Conservation (phyloP, 2,113 vertebrate species). For the Sprattus sprattus region DNA sequence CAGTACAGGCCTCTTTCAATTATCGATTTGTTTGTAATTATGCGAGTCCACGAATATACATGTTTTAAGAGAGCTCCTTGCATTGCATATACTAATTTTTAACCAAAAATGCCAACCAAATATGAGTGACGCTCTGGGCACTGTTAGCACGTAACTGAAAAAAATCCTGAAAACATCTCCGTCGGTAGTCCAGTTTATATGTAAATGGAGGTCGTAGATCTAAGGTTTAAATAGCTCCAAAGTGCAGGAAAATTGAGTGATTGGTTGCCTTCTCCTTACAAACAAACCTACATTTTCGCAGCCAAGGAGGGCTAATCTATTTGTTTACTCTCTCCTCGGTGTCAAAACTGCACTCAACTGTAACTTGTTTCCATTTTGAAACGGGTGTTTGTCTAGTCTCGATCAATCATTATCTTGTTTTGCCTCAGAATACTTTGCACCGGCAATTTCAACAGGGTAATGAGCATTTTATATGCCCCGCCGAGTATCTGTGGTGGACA, state of each 20-base stretch:
- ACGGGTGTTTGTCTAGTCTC: background rate
- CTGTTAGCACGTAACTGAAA: no score
- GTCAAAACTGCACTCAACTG: background rate
- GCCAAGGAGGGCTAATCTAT: background rate
- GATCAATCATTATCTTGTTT: conserved; percentile 8
- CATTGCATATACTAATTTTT: background rate
- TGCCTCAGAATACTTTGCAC: background rate
- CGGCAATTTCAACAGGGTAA: background rate
- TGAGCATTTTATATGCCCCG: background rate
- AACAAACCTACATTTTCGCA: background rate
- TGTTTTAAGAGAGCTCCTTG: background rate
- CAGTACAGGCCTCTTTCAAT: background rate
- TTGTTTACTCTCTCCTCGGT: background rate
- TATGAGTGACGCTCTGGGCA: no score
- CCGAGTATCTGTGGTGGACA: background rate
- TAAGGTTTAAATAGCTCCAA: background rate
- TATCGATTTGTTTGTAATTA: no score
- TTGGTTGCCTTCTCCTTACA: background rate
- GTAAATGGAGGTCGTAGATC: background rate
- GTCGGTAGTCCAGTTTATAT: background rate
- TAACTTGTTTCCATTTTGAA: conserved; percentile 18
- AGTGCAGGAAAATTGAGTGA: background rate
- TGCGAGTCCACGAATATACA: background rate
- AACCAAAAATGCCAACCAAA: no score
- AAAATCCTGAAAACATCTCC: background rate